Percentiles rank a stretch among this genome's conserved stretches.
Conservation (phyloP, 2,113 vertebrate genomes). For the Psephotus haematonotus region DNA sequence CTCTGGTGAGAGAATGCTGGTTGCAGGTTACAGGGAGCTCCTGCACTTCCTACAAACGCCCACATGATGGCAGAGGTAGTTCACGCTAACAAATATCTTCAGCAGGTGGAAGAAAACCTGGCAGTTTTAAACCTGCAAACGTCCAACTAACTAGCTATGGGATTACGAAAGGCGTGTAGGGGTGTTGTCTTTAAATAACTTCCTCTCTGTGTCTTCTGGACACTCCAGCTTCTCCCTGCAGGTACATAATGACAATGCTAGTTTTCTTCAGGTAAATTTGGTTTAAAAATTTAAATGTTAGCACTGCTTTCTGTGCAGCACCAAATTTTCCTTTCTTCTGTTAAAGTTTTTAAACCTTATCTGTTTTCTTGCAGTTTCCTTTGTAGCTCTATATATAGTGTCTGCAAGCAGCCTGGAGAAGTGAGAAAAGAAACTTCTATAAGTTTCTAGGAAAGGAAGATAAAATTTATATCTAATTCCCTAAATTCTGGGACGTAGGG, state of each 20-base stretch:
- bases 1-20: fast-evolving
- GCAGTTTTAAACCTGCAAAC: fast-evolving
- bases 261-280: background rate
- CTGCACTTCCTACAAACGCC: background rate
- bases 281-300: background rate
- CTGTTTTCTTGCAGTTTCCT: background rate
- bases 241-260: fast-evolving
- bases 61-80: conserved; percentile 47
- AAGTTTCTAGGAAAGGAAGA: background rate
- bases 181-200: fast-evolving
- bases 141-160: background rate
- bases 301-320: background rate
- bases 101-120: background rate
- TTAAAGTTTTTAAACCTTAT: background rate
- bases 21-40: fast-evolving
- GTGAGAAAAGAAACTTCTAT: background rate
- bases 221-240: background rate
- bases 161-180: background rate
- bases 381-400: background rate
- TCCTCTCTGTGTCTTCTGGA: background rate
- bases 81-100: background rate
- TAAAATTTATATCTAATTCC: background rate
- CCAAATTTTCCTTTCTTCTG: background rate
- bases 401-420: background rate
- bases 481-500: background rate